Conservation (phyloP, 2,888 invertebrate genomes). For the Phragmatobia fuliginosa region DNA sequence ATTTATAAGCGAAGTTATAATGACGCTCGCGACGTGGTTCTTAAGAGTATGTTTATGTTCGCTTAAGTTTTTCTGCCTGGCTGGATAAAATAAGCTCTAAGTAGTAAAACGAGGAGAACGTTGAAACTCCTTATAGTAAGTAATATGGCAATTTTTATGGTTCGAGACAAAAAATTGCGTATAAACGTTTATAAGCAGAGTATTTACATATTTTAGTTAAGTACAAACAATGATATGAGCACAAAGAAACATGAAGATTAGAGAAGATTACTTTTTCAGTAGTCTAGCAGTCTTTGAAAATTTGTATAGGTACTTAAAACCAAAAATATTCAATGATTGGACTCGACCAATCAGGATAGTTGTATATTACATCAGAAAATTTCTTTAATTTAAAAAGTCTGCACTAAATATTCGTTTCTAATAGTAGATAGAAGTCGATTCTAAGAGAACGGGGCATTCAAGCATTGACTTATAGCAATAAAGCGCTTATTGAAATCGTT, state of each 20-base stretch:
- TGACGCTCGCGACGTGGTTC: constrained; percentile 3
- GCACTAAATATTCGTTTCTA: background rate
- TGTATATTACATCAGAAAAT: background rate
- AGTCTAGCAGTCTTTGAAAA: background rate
- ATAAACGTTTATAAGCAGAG: background rate
- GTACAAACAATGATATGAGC: too few species aligned
- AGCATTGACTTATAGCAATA: constrained; percentile 47
- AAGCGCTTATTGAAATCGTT: constrained; percentile 58
- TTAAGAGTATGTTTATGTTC: constrained; percentile 28
- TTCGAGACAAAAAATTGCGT: background rate
- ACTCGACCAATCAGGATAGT: background rate
- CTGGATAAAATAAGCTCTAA: constrained; percentile 23
- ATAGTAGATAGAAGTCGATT: background rate
- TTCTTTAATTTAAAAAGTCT: background rate
- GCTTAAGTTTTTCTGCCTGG: constrained; percentile 34
- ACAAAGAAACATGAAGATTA: background rate
- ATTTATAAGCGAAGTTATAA: constrained; percentile 8
- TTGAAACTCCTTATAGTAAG: constrained; percentile 4
- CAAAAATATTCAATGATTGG: background rate
- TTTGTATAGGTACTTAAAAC: background rate
- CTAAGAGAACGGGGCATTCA: constrained; percentile 28
- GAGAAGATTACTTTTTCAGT: too few species aligned
- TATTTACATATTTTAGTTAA: background rate
- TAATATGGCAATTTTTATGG: background rate
- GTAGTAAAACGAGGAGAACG: constrained; percentile 23